Percentiles rank a stretch among this genome's conserved stretches.
These are phyloP conservation scores for Biston betularia DNA, from an alignment of 2,888 invertebrate genomes.

Conservation along the genomic window DNA sequence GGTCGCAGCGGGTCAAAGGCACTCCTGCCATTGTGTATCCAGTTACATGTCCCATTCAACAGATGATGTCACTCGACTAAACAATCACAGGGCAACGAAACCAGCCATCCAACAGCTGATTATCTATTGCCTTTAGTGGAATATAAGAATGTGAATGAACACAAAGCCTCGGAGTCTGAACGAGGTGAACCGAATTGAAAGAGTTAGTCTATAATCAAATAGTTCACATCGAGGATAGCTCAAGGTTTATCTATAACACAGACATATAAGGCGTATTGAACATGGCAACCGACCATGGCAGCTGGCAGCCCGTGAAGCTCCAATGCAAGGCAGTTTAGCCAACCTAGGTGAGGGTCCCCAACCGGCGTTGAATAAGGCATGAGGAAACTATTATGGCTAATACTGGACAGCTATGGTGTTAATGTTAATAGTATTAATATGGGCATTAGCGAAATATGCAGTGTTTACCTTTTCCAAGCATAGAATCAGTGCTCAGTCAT, in stretches of 20 bases:
- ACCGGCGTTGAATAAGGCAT: slow-evolving; percentile 21
- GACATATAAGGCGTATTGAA: slow-evolving; percentile 22
- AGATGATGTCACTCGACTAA: slow-evolving; percentile 43
- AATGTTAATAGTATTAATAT: slow-evolving; percentile 26
- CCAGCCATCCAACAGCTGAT: slow-evolving; percentile 14
- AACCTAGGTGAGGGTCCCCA: slow-evolving; percentile 39
- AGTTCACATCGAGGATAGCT: slow-evolving; percentile 33
- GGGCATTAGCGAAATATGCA: slow-evolving; percentile 20
- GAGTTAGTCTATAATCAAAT: slow-evolving; percentile 18
- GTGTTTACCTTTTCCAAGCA: slow-evolving; percentile 14
- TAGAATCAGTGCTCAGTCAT: slow-evolving; percentile 16
- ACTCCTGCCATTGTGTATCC: slow-evolving; percentile 48
- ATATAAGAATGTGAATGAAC: neutral
- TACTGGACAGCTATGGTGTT: slow-evolving; percentile 29
- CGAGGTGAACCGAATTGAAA: slow-evolving; percentile 12
- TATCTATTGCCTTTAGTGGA: neutral
- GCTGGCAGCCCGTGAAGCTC: slow-evolving; percentile 19
- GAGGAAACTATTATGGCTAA: slow-evolving; percentile 24
- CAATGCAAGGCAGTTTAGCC: slow-evolving; percentile 14
- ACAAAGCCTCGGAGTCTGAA: slow-evolving; percentile 3
- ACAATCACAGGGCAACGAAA: slow-evolving; percentile 4
- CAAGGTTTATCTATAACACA: slow-evolving; percentile 43
- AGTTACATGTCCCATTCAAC: slow-evolving; percentile 39
- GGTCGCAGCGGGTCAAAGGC: slow-evolving; percentile 62
- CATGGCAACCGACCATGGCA: slow-evolving; percentile 35